Conservation (phyloP, 2,888 invertebrate genomes). For the Harpagoxenus sublaevis region DNA sequence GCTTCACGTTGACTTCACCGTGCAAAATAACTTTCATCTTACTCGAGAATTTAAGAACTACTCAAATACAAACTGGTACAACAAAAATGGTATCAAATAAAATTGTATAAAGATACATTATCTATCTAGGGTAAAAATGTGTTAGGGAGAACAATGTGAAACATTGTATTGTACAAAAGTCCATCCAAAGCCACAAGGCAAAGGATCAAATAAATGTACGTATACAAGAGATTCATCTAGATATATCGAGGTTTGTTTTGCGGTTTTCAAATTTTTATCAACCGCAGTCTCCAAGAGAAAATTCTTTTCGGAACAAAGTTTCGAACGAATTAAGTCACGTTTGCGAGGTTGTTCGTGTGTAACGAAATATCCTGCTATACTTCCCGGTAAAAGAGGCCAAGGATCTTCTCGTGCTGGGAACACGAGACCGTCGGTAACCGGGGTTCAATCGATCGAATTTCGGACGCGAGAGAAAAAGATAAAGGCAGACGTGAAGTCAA, state of each 20-base stretch:
- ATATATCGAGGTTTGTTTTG: neutral
- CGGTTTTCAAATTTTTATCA: neutral
- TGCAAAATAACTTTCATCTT: neutral
- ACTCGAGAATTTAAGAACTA: neutral
- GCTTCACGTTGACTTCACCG: too few relatives aligned
- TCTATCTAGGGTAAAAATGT: neutral
- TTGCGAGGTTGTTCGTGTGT: constrained; percentile 5
- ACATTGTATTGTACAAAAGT: too few relatives aligned
- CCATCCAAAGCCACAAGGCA: too few relatives aligned
- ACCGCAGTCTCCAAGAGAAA: neutral
- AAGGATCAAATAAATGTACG: too few relatives aligned
- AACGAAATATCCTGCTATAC: constrained; percentile 16
- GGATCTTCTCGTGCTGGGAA: constrained; percentile 29
- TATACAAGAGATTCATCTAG: neutral
- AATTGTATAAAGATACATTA: neutral
- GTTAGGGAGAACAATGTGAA: too few relatives aligned
- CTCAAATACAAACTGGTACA: neutral
- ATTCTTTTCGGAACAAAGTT: neutral
- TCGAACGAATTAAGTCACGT: neutral
- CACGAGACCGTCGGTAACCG: constrained; percentile 8
- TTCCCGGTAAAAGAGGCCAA: constrained; percentile 32
- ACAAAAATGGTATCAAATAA: neutral
- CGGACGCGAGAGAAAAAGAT: constrained; percentile 15
- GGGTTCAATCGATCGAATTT: constrained; percentile 46
- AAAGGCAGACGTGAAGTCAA: constrained; percentile 28